Evolutionary conservation across 1,140 invertebrate species (phyloP).

Genomic region (Popillia japonica): DNA sequence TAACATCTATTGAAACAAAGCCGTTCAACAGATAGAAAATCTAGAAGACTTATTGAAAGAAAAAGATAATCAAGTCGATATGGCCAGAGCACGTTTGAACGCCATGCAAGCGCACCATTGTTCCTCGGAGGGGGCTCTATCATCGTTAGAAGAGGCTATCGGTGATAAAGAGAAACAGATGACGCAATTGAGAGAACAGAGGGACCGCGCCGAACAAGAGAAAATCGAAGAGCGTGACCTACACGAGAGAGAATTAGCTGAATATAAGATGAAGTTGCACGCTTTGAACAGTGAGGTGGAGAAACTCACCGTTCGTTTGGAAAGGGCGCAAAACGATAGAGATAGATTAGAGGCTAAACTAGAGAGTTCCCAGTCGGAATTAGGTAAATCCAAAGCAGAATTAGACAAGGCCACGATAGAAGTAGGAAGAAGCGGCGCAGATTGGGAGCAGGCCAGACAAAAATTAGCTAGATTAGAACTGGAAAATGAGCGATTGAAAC

Average conservation of each 20-base stretch:
- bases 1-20: constrained; percentile 19
- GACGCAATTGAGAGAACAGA: constrained; percentile 73
- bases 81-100: constrained; percentile 87
- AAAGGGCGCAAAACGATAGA: constrained; percentile 88
- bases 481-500: constrained; percentile 87
- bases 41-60: constrained; percentile 96
- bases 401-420: constrained; percentile 90
- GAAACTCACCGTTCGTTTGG: constrained; percentile 85
- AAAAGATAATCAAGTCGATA: constrained; percentile 97
- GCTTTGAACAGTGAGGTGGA: constrained; percentile 90
- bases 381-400: constrained; percentile 93
- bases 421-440: constrained; percentile 84
- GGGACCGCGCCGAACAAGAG: constrained; percentile 95
- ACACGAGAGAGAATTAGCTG: constrained; percentile 91
- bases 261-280: constrained; percentile 95
- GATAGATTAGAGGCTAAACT: constrained; percentile 89
- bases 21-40: constrained; percentile 85
- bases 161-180: constrained; percentile 98
- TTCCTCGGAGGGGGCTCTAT: constrained; percentile 89
- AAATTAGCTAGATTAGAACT: constrained; percentile 84
- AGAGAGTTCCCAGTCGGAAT: constrained; percentile 90
- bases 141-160: constrained; percentile 93
- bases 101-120: constrained; percentile 93
- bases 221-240: constrained; percentile 94
- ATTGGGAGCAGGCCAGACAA: constrained; percentile 90